Evolutionary conservation across 2,113 vertebrate species (phyloP).

Genomic region (Python bivittatus): DNA sequence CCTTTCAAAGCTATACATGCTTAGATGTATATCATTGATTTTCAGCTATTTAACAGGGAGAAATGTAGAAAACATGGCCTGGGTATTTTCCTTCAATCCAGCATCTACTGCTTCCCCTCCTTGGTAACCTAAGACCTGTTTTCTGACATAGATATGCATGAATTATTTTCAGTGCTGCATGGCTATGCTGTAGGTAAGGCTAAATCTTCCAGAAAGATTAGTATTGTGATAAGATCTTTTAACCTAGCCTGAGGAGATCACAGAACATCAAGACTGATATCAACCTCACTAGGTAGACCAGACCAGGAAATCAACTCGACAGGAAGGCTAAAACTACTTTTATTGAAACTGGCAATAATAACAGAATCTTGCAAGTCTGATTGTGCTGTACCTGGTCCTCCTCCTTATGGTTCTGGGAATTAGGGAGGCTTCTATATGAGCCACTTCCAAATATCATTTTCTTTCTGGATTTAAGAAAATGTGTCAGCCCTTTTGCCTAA

Average conservation of each 20-base stretch:
- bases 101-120: not conserved
- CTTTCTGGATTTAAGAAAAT: not conserved
- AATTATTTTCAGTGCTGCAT: not conserved
- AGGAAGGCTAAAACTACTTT: not conserved
- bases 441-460: not conserved
- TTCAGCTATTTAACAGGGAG: not conserved
- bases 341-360: not conserved
- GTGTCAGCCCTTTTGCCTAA: not conserved
- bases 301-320: not conserved
- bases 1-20: not conserved
- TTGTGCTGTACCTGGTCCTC: not conserved
- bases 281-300: not conserved
- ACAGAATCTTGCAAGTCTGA: not conserved
- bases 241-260: not conserved
- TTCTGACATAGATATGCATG: not conserved
- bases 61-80: not conserved
- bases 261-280: not conserved
- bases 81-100: not conserved
- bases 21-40: not conserved
- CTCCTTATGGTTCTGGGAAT: not conserved
- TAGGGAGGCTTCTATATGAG: not conserved
- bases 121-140: not conserved
- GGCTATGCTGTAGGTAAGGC: not conserved
- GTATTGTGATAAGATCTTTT: not conserved
- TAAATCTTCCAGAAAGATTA: not conserved